Percentiles rank a stretch among this genome's conserved stretches.
These are phyloP conservation scores for Oscheius myriophilus DNA, from an alignment of 2,888 invertebrate species.

Conservation along the genomic window DNA sequence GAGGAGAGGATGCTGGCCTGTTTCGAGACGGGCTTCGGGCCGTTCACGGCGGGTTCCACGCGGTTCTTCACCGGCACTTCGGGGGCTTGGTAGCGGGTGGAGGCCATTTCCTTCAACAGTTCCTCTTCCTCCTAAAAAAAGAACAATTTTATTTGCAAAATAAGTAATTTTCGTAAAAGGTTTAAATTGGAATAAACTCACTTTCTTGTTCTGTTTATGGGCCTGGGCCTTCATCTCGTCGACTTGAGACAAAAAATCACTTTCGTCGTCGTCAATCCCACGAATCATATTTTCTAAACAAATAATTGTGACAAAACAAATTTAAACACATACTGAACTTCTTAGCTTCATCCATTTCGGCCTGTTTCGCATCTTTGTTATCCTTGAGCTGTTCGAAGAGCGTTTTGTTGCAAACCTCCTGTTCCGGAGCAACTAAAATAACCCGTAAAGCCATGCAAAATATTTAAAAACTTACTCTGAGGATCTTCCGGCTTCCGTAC, in stretches of 20 bases:
- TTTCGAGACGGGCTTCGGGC: constrained; percentile 38
- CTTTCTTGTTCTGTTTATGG: constrained; percentile 43
- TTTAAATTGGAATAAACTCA: constrained; percentile 8
- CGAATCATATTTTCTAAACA: constrained; percentile 77
- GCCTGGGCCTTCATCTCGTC: constrained; percentile 71
- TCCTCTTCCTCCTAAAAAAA: constrained; percentile 53
- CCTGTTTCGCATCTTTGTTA: constrained; percentile 87
- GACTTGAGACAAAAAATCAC: constrained; percentile 89
- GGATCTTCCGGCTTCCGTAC: constrained; percentile 90
- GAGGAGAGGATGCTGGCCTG: constrained; percentile 45
- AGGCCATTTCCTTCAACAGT: constrained; percentile 50
- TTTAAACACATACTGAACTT: constrained; percentile 82
- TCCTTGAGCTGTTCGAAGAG: constrained; percentile 92
- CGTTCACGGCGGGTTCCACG: constrained; percentile 24
- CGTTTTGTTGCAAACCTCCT: constrained; percentile 83
- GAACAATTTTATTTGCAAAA: neutral
- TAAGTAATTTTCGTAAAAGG: too few species aligned
- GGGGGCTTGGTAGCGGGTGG: constrained; percentile 34
- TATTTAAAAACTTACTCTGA: constrained; percentile 77
- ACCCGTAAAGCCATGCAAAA: neutral
- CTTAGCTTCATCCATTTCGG: constrained; percentile 93
- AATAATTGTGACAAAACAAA: neutral
- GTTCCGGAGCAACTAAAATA: constrained; percentile 88
- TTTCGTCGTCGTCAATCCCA: constrained; percentile 94
- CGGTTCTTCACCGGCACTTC: constrained; percentile 27